Base-by-base conservation (phyloP, 2,888 invertebrate genomes). In the Capitulum mitella region DNA sequence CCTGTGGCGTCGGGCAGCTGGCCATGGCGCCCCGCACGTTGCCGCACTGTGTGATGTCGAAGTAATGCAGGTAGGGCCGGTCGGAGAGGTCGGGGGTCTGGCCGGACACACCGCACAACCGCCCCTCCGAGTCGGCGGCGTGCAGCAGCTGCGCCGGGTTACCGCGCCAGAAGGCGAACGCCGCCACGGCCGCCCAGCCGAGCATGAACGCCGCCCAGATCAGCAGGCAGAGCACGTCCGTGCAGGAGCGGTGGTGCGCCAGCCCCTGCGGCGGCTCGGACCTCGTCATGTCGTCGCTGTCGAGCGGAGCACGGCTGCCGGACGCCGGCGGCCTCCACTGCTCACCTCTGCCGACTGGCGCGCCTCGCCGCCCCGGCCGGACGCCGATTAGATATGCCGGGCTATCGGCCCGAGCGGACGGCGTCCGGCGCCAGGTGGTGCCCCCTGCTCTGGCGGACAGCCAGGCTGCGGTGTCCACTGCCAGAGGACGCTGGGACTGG, bases 161-260 rank as follows among this genome's bases (percentile, higher is more conserved):
- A 16, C 96, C 97, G 83, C 90, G 48, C 29, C 12, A 83, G 85
- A 83, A 83, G 95, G 94, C 94, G 84, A 92, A 92, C 81, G 88
- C 88, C 37, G 93, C 94, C 19, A 96, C 89, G 77, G 89, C 91
- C 3, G 89, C 89, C 95, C 97, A 97, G 80, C 89, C 91, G 80
- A 88, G 89, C 29, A 97, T 87, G 85, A 94, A 97, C 8, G 91
- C 87, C 19, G 92, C 83, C 85, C 97, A 95, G 22, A 94, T 84
- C 51, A 94, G 85, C 43, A 96, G 89, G 87, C 95, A 98, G 75
- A 94, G 85, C 75, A 95, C 88, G 87, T 98, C 97, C 3, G 97
- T 98, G 85, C 97, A 98, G 51, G 92, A 93, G 83, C 95, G 89
- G 83, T 90, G 90, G 84, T 91, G 90, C 19, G 91, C 87, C 0